A percentile compares a stretch with the other conserved stretches of the same genome.
phyloP scores from a whole-genome alignment of 2,888 invertebrate species.

The Hartigia nigra region DNA sequence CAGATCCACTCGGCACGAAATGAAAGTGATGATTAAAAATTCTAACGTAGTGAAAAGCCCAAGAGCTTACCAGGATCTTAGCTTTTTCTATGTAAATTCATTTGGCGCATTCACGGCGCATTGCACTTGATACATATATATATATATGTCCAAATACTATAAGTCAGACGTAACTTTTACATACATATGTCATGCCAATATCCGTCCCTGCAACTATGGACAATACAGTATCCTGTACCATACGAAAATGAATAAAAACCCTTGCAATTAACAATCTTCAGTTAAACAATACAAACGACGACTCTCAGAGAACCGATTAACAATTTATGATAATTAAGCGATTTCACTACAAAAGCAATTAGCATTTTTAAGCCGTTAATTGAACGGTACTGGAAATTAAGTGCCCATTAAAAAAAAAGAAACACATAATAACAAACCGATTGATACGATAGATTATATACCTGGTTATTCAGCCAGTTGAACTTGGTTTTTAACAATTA shows the following conservation, averaged over 20 bases:
- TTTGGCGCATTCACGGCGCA: too few species aligned
- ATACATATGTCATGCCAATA: background rate
- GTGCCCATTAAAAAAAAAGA: slow-evolving; percentile 11
- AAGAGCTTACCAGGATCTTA: background rate
- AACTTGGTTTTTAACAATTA: too few species aligned
- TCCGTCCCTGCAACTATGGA: background rate
- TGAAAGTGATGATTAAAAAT: slow-evolving; percentile 52
- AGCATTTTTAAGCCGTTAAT: background rate
- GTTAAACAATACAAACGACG: background rate
- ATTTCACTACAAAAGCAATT: background rate
- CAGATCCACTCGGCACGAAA: slow-evolving; percentile 39
- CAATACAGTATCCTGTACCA: background rate
- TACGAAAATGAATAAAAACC: background rate
- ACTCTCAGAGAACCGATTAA: background rate
- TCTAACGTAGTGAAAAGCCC: slow-evolving; percentile 31
- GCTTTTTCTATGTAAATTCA: background rate
- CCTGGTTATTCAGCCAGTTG: too few species aligned
- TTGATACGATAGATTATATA: too few species aligned
- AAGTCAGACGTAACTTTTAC: background rate
- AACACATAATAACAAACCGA: slow-evolving; percentile 15
- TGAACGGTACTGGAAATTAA: background rate
- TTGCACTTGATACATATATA: background rate
- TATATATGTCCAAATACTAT: background rate
- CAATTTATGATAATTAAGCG: background rate
- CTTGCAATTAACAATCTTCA: background rate